Evolutionary conservation across 2,888 invertebrate genomes (phyloP), one percentile per base, ranked within the genome.

Genomic region (Eristalinus aeneus): DNA sequence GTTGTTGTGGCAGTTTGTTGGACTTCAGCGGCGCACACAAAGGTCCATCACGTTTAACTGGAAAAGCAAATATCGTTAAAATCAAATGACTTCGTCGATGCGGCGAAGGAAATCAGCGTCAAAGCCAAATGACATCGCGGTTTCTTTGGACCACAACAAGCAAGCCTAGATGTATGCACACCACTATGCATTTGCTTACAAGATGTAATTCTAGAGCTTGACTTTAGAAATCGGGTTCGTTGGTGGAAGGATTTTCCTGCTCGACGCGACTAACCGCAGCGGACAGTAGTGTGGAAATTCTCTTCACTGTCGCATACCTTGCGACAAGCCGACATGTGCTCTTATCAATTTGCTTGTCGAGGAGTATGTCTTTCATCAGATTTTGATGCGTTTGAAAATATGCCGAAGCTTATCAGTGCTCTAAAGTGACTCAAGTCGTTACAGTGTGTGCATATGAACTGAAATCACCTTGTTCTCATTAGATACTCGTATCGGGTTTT

Each of bases 61-160:
- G 56, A 54, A 54, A 54, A 27, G 65, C 27, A 65, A 71, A 71
- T 36, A 53, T 27, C 53, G 60, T 65, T 32, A 58, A 61, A 58
- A 63, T n/a, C 32, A 65, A 69, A 78, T 54, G 36, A 10, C 56
- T 54, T 32, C 20, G 39, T 36, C 36, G 34, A 46, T 32, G 32
- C 46, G 60, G 65, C 74, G 74, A 54, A 67, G 67, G 39, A 76
- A 73, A 73, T 78, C 78, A 56, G 32, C 65, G 67, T 72, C 72
- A 60, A 78, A 78, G 78, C 73, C 78, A 65, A 77, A 78, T 74
- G 83, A 73, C 83, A 83, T 77, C 77, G 72, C 69, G 77, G 72
- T 82, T 72, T 58, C 39, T 77, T 68, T 39, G 23, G 46, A 46
- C 46, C 46, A 46, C 46, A 46, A 34, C n/a, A 31, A 2, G 32